Conservation (phyloP, 2,888 invertebrate genomes). For the Mantis religiosa region DNA sequence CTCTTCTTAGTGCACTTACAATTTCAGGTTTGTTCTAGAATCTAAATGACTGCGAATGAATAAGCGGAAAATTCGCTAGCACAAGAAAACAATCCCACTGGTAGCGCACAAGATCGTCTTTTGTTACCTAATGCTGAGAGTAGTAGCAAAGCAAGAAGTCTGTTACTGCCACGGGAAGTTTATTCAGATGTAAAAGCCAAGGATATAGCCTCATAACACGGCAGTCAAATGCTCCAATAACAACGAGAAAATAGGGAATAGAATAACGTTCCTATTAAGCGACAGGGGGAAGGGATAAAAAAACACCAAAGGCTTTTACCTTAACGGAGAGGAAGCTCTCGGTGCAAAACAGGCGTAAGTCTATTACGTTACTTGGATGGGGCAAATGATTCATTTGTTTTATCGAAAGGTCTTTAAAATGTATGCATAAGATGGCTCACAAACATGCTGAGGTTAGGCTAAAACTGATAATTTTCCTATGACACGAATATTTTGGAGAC, state of each 20-base stretch:
- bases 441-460: too few relatives aligned
- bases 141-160: neutral
- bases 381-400: too few relatives aligned
- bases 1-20: too few relatives aligned
- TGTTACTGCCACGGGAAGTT: neutral
- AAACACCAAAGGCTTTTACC: neutral
- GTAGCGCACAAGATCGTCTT: too few relatives aligned
- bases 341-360: neutral
- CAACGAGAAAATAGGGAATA: neutral
- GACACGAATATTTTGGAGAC: too few relatives aligned
- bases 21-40: too few relatives aligned
- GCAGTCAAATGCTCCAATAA: neutral
- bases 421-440: too few relatives aligned
- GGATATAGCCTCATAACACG: neutral
- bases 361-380: neutral
- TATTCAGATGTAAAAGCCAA: neutral
- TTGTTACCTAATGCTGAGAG: neutral
- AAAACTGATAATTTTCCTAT: too few relatives aligned
- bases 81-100: too few relatives aligned
- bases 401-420: too few relatives aligned
- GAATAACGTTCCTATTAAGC: neutral
- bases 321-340: neutral
- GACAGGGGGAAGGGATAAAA: neutral
- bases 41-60: too few relatives aligned
- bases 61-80: too few relatives aligned